Percentiles rank a stretch among this genome's conserved stretches.
phyloP scores from a whole-genome alignment of 2,797 vertebrate species.

The Neostethus bicornis region DNA sequence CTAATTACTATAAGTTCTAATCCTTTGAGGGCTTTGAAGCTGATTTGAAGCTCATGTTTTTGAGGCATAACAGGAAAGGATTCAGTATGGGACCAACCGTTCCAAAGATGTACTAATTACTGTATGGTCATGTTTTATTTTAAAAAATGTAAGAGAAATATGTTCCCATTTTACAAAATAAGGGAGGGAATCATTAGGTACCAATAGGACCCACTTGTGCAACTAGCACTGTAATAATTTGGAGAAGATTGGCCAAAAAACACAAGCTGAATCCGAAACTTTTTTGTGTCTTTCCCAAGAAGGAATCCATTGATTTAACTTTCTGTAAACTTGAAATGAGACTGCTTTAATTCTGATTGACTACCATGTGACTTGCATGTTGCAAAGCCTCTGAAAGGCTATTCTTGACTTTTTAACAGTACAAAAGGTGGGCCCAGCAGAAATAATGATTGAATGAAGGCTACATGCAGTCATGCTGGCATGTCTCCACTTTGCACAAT shows the following conservation, averaged over 20 bases:
- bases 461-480: slow-evolving; percentile 36
- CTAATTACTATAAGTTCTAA: slow-evolving; percentile 11
- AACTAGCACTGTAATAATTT: too few relatives aligned
- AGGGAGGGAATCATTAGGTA: too few relatives aligned
- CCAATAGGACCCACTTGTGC: too few relatives aligned
- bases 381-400: not conserved
- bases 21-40: slow-evolving; percentile 13
- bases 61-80: not conserved
- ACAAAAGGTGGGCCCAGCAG: slow-evolving; percentile 36
- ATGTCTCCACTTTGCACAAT: slow-evolving; percentile 67
- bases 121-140: not conserved
- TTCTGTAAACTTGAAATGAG: not conserved
- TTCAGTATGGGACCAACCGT: not conserved
- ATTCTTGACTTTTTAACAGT: not conserved
- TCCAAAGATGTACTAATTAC: not conserved
- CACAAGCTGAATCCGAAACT: not conserved
- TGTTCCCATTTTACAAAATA: not conserved
- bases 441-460: slow-evolving; percentile 45
- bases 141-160: not conserved
- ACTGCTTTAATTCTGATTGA: not conserved
- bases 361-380: not conserved
- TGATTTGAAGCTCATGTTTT: not conserved
- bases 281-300: not conserved
- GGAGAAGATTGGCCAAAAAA: too few relatives aligned
- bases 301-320: too few relatives aligned